Base-by-base conservation (phyloP, 1,140 invertebrate genomes). In the Vanessa tameamea region DNA sequence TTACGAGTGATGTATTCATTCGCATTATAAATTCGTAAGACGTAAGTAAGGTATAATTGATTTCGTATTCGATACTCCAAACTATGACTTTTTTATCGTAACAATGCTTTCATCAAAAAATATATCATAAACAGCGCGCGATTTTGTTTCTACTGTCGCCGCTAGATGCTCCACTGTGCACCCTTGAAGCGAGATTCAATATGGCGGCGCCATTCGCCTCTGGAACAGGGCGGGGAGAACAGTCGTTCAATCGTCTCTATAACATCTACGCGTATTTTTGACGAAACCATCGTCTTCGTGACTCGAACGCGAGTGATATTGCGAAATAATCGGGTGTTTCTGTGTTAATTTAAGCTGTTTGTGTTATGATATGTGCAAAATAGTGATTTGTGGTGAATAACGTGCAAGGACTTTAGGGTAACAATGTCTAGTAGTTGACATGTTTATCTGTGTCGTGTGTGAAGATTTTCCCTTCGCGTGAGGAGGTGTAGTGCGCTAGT, bases 371-470 rank as follows among this genome's bases (percentile, higher is more conserved):
- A 83, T 83, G 89, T 91, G 89, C 72, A 76, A 83, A 80, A 88
- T 88, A 80, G 86, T 92, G 91, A 80, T 87, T 87, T 84, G 86
- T 91, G 85, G 86, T 92, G 87, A 89, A 87, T 88, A 91, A 88
- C 88, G 88, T 90, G 85, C 86, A 92, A 89, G 85, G 83, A 90
- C 87, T 88, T 91, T 89, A 88, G 84, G 89, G 89, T 90, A 91
- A 91, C 89, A 90, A 92, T 92, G 91, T 92, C 88, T 92, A 92
- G 89, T 81, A 89, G 89, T 91, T 92, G 91, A 92, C 91, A 92
- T 92, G 91, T 92, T 92, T 92, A 92, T 92, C 91, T 92, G 89
- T 92, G 89, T 89, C 88, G 89, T 91, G 89, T 92, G 89, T 92
- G 91, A 92, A 91, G 91, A 92, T 91, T 92, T 92, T 92, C 91